phyloP scores from a whole-genome alignment of 2,888 invertebrate species.

The Ceriagrion tenellum region DNA sequence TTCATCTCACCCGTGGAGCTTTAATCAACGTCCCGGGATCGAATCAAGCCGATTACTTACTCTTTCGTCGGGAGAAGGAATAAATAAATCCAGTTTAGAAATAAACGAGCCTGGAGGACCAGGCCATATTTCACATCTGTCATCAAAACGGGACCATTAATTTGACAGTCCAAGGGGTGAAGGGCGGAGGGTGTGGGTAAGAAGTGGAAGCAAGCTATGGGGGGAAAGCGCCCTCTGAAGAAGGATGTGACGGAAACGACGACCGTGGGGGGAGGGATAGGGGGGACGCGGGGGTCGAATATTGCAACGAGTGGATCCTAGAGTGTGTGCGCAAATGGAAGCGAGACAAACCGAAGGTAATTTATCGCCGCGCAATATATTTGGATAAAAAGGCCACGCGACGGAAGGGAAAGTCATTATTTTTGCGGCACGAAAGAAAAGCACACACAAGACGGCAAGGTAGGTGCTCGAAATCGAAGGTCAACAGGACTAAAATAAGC shows the following conservation, averaged over 20 bases:
- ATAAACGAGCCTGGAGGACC: conserved; percentile 17
- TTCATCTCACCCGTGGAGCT: not conserved
- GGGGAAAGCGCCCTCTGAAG: not conserved
- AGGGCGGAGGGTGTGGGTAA: not conserved
- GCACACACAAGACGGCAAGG: not conserved
- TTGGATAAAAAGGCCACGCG: conserved; percentile 4
- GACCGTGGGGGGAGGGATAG: not conserved
- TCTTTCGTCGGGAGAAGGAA: conserved; percentile 17
- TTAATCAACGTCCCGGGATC: conserved; percentile 21
- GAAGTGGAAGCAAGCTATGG: not conserved
- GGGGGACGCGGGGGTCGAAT: not conserved
- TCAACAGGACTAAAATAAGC: not conserved
- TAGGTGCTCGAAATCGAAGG: not conserved
- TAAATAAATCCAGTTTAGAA: conserved; percentile 47
- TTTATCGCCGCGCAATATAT: conserved; percentile 48
- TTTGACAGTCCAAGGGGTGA: not conserved
- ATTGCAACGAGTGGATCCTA: conserved; percentile 1
- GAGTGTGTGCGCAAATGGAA: not conserved
- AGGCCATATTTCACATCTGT: conserved; percentile 42
- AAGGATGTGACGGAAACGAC: not conserved
- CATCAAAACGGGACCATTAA: conserved; percentile 48
- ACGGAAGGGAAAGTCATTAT: not conserved
- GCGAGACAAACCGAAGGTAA: conserved; percentile 32
- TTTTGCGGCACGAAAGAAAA: not conserved
- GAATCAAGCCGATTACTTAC: conserved; percentile 31